phyloP scores from a whole-genome alignment of 2,797 vertebrate species.

The Distichodus sexfasciatus region DNA sequence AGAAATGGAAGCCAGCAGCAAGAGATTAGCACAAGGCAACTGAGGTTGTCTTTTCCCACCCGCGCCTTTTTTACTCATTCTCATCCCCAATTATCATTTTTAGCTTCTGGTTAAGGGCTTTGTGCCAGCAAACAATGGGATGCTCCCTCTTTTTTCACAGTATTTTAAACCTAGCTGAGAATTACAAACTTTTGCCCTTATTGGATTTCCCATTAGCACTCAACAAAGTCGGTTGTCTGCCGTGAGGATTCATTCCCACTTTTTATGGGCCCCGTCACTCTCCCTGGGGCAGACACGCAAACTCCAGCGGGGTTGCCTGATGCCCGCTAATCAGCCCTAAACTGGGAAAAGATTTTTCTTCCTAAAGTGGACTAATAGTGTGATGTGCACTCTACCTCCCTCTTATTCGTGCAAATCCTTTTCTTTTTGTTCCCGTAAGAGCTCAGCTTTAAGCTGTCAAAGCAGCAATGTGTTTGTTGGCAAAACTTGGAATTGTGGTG shows the following conservation, averaged over 20 bases:
- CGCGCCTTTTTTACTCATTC: not conserved
- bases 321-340: constrained; percentile 24
- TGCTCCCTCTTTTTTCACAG: constrained; percentile 5
- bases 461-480: too few species aligned
- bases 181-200: constrained; percentile 42
- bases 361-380: constrained; percentile 6
- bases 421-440: too few species aligned
- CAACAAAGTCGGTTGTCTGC: constrained; percentile 34
- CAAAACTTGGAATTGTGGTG: too few species aligned
- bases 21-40: not conserved
- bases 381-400: not conserved
- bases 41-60: not conserved
- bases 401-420: too few species aligned
- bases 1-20: too few species aligned
- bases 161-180: constrained; percentile 39
- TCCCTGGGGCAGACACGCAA: constrained; percentile 4
- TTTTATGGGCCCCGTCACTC: constrained; percentile 19
- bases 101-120: constrained; percentile 10
- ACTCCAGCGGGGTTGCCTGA: constrained; percentile 12
- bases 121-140: not conserved
- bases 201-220: constrained; percentile 51
- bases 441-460: too few species aligned
- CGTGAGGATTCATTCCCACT: constrained; percentile 22
- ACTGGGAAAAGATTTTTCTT: not conserved
- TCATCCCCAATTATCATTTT: not conserved